These are phyloP conservation scores for Dendrophyllia cribrosa DNA, from an alignment of 64 coral and sea anemone species.

Conservation along the genomic window DNA sequence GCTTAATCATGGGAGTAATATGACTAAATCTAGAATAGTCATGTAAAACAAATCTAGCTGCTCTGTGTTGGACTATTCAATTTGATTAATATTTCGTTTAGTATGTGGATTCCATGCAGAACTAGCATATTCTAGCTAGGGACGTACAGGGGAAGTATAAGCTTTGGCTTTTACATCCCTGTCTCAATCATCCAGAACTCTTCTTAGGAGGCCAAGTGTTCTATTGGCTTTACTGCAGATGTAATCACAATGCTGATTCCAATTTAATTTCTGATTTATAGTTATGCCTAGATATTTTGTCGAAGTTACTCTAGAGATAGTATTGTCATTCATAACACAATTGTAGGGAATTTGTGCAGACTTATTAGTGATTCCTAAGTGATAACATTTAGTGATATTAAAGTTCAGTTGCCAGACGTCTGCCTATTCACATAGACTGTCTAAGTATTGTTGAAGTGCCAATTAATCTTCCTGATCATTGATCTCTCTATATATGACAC, in stretches of 20 bases:
- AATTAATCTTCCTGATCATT: neutral
- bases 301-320: slow-evolving; percentile 43
- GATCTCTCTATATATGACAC: neutral
- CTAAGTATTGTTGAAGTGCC: neutral
- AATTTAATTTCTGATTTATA: slow-evolving; percentile 6
- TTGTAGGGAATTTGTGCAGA: neutral
- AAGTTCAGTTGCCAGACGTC: slow-evolving; percentile 47
- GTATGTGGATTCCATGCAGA: slow-evolving; percentile 41
- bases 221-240: slow-evolving; percentile 43
- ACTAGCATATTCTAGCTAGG: slow-evolving; percentile 34
- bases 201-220: slow-evolving; percentile 17
- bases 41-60: slow-evolving; percentile 56
- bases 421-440: slow-evolving; percentile 33
- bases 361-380: slow-evolving; percentile 54
- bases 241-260: slow-evolving; percentile 28
- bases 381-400: slow-evolving; percentile 63
- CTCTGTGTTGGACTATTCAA: slow-evolving; percentile 56
- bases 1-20: neutral
- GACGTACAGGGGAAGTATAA: slow-evolving; percentile 35
- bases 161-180: slow-evolving; percentile 9
- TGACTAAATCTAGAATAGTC: neutral
- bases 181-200: neutral
- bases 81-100: slow-evolving; percentile 24
- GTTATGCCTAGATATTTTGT: slow-evolving; percentile 28
- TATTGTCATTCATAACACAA: slow-evolving; percentile 24